These are phyloP conservation scores for Gortyna flavago DNA, from an alignment of 2,888 invertebrate species.

Conservation along the genomic window DNA sequence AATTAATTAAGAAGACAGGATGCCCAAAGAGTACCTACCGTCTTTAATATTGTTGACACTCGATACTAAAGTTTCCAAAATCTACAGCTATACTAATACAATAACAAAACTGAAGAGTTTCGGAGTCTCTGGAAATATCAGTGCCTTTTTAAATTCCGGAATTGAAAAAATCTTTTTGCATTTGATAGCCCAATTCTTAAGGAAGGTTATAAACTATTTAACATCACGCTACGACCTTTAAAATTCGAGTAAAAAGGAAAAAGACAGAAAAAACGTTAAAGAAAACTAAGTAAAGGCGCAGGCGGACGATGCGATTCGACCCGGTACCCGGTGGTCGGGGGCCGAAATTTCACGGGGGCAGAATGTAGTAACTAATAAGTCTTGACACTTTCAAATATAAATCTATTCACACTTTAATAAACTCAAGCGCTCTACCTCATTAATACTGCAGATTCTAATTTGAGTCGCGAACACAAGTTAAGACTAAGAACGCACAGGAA, in stretches of 20 bases:
- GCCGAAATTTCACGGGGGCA: not conserved
- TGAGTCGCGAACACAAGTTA: slow-evolving; percentile 64
- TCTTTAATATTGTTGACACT: not conserved
- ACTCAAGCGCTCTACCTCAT: slow-evolving; percentile 36
- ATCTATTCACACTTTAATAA: not conserved
- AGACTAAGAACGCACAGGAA: slow-evolving; percentile 66
- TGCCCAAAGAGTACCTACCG: not conserved
- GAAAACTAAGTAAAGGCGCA: not conserved
- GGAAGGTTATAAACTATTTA: not conserved
- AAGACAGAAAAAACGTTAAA: not conserved
- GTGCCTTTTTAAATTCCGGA: not conserved
- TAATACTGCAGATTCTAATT: slow-evolving; percentile 57
- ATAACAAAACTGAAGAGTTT: no score
- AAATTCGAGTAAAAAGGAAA: not conserved
- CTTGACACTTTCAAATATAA: not conserved
- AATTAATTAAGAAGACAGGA: not conserved
- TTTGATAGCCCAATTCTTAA: not conserved
- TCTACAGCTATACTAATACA: not conserved
- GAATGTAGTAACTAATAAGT: not conserved
- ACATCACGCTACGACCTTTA: not conserved
- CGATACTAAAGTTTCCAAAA: not conserved
- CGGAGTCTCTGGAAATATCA: not conserved
- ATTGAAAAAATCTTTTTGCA: not conserved
- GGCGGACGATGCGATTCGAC: not conserved
- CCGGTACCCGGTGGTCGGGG: not conserved